Base-by-base conservation (phyloP, 2,113 vertebrate species). In the Chaenogobius annularis region DNA sequence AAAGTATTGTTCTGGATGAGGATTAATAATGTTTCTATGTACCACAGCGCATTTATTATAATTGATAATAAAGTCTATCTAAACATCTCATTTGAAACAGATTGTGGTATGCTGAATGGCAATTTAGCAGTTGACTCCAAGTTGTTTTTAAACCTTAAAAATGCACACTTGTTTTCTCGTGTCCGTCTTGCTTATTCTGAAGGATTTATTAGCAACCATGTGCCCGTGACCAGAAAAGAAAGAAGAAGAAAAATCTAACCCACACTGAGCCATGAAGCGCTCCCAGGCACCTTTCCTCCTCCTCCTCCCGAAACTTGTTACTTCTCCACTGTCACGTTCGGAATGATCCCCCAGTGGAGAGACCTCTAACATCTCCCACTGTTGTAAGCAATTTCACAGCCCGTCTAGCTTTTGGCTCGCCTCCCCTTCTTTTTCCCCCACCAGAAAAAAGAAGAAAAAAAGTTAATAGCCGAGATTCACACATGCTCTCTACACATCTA, bases 341-440 rank as follows among this genome's bases (percentile, higher is more conserved):
- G 61, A 74, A 61, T 14, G 66, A 79, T 70, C 31, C 82, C 78
- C 76, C 79, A 37, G 62, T 31, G 80, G 43, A 58, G 43, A 70
- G 80, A 83, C 80, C 83, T 79, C 76, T 67, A 78, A 77, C 85
- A 84, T 82, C 83, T 86, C 85, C 72, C 82, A 78, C 82, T 78
- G 80, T 85, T 90, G 87, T 86, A 85, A 86, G 83, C 87, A 85
- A 89, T 91, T 93, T 92, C 89, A 90, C 84, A 82, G 83, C 64
- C 83, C 31, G 82, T 84, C 85, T 87, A 79, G 80, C 85, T 87
- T 83, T 79, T 90, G 86, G 83, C 86, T 83, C 64, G 50, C 70
- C 69, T 73, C 71, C 70, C 75, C 75, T 58, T 26, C 73, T 78
- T 74, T 12, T 23, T 20, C 22, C n/a, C n/a, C n/a, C 22, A 14